phyloP scores from a whole-genome alignment of 2,797 vertebrate genomes.

The Gouania willdenowi region DNA sequence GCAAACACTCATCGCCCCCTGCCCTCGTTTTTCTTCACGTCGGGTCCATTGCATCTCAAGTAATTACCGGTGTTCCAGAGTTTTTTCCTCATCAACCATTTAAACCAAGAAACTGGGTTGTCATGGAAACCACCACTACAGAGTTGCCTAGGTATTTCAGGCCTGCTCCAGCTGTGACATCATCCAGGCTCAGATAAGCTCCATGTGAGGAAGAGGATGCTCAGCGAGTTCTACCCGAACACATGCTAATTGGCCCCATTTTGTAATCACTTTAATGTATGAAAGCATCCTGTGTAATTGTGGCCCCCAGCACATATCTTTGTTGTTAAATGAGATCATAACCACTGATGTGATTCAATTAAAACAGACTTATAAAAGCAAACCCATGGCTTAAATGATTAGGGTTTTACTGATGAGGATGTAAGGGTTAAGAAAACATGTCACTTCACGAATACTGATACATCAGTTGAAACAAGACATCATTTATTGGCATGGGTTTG shows the following conservation, averaged over 20 bases:
- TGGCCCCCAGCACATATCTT: conserved; percentile 9
- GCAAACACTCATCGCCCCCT: conserved; percentile 23
- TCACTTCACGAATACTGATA: not conserved
- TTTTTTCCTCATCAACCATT: conserved; percentile 45
- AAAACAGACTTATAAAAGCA: conserved; percentile 3
- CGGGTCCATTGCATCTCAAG: conserved; percentile 46
- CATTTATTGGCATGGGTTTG: too few relatives aligned
- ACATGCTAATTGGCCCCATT: conserved; percentile 31
- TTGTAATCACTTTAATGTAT: conserved; percentile 38
- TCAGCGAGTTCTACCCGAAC: conserved; percentile 5
- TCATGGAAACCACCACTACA: conserved; percentile 65
- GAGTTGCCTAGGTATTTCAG: conserved; percentile 61
- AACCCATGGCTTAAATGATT: conserved; percentile 8
- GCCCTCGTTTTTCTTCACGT: conserved; percentile 16
- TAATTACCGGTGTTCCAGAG: conserved; percentile 59
- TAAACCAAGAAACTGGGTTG: conserved; percentile 59
- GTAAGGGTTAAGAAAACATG: not conserved
- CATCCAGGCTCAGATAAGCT: conserved; percentile 44
- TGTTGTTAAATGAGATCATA: conserved; percentile 21
- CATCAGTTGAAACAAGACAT: not conserved
- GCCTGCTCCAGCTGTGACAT: conserved; percentile 49
- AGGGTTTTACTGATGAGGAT: not conserved
- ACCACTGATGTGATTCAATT: conserved; percentile 9
- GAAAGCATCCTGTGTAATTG: conserved; percentile 13
- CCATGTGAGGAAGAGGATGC: conserved; percentile 38